Percentiles rank a stretch among this genome's conserved stretches.
Conservation (phyloP, 2,797 vertebrate species). For the Sebastiscus albofasciatus region DNA sequence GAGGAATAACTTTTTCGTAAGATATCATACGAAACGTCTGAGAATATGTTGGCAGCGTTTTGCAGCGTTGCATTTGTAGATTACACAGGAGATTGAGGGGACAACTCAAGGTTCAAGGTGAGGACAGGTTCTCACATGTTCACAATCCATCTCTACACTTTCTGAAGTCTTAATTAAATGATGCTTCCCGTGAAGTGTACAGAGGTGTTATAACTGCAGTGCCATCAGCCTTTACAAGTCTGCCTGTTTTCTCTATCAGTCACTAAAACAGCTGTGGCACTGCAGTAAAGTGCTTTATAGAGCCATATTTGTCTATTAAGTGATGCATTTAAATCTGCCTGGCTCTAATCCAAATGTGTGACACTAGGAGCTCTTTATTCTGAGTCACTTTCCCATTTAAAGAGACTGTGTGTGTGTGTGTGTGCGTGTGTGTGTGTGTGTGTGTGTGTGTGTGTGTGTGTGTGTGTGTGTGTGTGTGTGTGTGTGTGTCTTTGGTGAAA, state of each 20-base stretch:
- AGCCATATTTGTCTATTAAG: constrained; percentile 24
- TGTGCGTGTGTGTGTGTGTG: background rate
- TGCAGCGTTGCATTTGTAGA: background rate
- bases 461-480: background rate
- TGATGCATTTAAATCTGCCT: constrained; percentile 22
- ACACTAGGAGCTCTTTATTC: constrained; percentile 29
- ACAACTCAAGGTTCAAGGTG: background rate
- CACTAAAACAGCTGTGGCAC: constrained; percentile 21
- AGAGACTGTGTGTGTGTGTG: background rate
- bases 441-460: background rate
- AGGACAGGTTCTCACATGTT: constrained; percentile 1
- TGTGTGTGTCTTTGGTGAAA: background rate
- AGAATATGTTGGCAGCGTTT: background rate
- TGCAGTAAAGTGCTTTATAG: constrained; percentile 25
- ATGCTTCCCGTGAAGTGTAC: background rate
- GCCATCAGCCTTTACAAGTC: background rate
- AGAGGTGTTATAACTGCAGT: background rate
- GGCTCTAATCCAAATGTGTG: constrained; percentile 34
- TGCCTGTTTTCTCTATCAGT: constrained; percentile 3
- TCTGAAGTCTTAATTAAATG: constrained; percentile 11
- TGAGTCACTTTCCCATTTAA: constrained; percentile 3
- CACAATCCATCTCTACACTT: constrained; percentile 9
- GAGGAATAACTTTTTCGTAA: accelerated
- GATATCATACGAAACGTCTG: background rate
- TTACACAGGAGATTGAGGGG: background rate